These are phyloP conservation scores for Girardinus metallicus DNA, from an alignment of 2,797 vertebrate genomes.

Conservation along the genomic window DNA sequence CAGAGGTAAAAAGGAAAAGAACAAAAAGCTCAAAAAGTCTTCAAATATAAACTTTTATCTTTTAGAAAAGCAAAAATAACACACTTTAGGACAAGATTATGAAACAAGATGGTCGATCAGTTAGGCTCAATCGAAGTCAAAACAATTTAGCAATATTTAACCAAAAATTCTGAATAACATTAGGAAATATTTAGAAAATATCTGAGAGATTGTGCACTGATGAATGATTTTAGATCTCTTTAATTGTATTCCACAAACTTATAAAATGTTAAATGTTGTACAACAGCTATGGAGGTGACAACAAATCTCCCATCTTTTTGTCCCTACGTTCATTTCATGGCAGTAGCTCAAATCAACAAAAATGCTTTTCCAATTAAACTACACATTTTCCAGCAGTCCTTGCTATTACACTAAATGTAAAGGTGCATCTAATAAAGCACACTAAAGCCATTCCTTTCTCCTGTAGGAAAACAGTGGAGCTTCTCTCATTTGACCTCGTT, in stretches of 20 bases:
- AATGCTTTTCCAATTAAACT: neutral
- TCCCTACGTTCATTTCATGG: neutral
- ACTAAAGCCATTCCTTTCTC: constrained; percentile 28
- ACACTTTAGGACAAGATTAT: neutral
- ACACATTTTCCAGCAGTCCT: neutral
- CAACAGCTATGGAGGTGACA: neutral
- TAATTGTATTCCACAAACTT: neutral
- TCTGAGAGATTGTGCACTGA: neutral
- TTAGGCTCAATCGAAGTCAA: neutral
- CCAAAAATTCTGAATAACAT: neutral
- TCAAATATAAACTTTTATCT: neutral
- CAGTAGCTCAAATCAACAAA: neutral
- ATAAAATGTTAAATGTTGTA: neutral
- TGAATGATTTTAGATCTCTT: neutral
- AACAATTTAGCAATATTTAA: neutral
- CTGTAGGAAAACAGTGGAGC: constrained; percentile 17
- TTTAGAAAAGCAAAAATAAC: neutral
- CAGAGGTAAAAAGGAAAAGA: neutral
- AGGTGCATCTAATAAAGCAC: constrained; percentile 35
- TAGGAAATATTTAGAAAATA: neutral
- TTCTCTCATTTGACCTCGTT: constrained; percentile 47
- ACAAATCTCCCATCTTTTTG: neutral
- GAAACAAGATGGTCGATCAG: neutral
- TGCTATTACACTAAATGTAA: constrained; percentile 6
- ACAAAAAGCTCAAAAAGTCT: no score